Conservation (phyloP, 2,888 invertebrate species). For the Dugesia japonica region DNA sequence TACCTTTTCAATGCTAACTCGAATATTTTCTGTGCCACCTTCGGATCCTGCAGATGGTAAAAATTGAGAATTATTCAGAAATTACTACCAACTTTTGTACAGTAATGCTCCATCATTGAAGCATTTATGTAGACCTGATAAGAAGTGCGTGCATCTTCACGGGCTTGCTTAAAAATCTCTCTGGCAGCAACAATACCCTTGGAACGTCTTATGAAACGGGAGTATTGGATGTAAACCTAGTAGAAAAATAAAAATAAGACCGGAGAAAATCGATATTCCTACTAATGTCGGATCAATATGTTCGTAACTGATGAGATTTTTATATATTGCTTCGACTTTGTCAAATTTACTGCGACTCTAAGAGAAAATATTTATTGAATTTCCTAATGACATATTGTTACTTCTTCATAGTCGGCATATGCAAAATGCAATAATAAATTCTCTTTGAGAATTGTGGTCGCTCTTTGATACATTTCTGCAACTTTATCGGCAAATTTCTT, state of each 20-base stretch:
- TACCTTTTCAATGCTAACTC: slow-evolving; percentile 92
- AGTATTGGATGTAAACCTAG: slow-evolving; percentile 74
- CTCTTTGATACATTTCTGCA: slow-evolving; percentile 79
- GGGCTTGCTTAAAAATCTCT: slow-evolving; percentile 76
- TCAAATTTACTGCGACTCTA: slow-evolving; percentile 75
- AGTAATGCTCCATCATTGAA: slow-evolving; percentile 95
- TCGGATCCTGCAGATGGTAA: slow-evolving; percentile 61
- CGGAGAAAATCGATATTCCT: no score
- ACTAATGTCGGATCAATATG: slow-evolving; percentile 79
- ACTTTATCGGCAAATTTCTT: slow-evolving; percentile 81
- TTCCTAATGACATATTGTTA: slow-evolving; percentile 36
- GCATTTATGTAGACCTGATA: slow-evolving; percentile 91
- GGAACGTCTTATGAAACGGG: slow-evolving; percentile 89
- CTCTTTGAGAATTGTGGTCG: slow-evolving; percentile 70
- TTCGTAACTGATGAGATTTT: slow-evolving; percentile 67
- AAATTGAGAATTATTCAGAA: no score
- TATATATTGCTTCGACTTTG: slow-evolving; percentile 59
- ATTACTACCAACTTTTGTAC: slow-evolving; percentile 74
- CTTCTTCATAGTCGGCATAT: slow-evolving; percentile 92
- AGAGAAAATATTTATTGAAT: slow-evolving; percentile 11
- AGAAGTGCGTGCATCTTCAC: slow-evolving; percentile 67
- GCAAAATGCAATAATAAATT: slow-evolving; percentile 89
- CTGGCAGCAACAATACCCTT: slow-evolving; percentile 93
- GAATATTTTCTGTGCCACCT: slow-evolving; percentile 85
- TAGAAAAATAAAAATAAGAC: no score